These are phyloP conservation scores for Lysiphlebus fabarum DNA, from an alignment of 1,140 invertebrate genomes.

Conservation along the genomic window DNA sequence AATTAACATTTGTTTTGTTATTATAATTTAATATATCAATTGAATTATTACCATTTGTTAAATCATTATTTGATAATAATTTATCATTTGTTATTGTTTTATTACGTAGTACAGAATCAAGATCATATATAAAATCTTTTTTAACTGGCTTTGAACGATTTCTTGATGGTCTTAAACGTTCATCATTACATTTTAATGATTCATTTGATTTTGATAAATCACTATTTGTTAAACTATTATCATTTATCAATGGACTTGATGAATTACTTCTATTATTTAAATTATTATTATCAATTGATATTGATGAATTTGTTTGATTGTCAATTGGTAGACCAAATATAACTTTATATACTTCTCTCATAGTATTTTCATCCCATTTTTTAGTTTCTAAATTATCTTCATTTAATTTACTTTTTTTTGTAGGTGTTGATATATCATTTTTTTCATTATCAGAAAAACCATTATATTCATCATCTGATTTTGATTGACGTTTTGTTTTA, in stretches of 20 bases:
- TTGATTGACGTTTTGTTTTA: too few species aligned
- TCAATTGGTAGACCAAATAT: slow-evolving; percentile 33
- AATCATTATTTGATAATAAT: neutral
- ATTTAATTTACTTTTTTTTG: slow-evolving; percentile 14
- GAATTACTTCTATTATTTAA: neutral
- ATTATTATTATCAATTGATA: neutral
- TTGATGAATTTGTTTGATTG: neutral
- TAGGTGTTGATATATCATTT: slow-evolving; percentile 9
- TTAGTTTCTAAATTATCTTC: too few species aligned
- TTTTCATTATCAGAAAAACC: neutral
- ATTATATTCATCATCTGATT: neutral
- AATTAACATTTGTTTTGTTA: neutral
- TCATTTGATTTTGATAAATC: slow-evolving; percentile 1
- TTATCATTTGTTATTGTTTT: slow-evolving; percentile 1
- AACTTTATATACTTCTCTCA: too few species aligned
- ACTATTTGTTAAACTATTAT: neutral
- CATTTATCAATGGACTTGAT: slow-evolving; percentile 9
- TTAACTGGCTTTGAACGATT: slow-evolving; percentile 64
- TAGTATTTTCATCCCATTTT: too few species aligned
- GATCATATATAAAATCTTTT: slow-evolving; percentile 68
- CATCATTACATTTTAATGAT: slow-evolving; percentile 11
- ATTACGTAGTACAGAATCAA: slow-evolving; percentile 33
- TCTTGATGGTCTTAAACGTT: slow-evolving; percentile 55
- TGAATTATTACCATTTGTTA: neutral
- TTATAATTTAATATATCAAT: neutral